A percentile compares a stretch with the other conserved stretches of the same genome.
Conservation (phyloP, 2,888 invertebrate genomes). For the Himalopsyche kuldschensis region DNA sequence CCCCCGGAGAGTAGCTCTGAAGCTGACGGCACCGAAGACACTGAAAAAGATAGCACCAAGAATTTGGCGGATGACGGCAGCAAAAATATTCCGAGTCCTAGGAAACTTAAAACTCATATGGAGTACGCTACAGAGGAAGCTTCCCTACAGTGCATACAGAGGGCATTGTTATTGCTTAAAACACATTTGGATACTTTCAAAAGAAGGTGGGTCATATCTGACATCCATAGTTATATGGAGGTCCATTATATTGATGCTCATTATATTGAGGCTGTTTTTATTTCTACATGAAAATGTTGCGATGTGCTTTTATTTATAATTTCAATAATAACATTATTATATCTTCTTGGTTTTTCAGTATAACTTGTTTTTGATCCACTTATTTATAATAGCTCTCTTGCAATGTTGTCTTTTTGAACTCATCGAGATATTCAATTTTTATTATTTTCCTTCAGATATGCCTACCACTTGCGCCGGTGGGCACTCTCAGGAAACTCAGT, state of each 20-base stretch:
- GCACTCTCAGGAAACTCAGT: slow-evolving; percentile 80
- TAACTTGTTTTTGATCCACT: too few species aligned
- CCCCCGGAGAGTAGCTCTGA: slow-evolving; percentile 42
- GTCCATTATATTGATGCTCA: too few species aligned
- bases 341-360: too few species aligned
- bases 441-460: slow-evolving; percentile 61
- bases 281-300: too few species aligned
- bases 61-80: slow-evolving; percentile 48
- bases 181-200: slow-evolving; percentile 93
- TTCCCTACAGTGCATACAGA: slow-evolving; percentile 85
- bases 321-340: too few species aligned
- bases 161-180: slow-evolving; percentile 83
- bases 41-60: slow-evolving; percentile 45
- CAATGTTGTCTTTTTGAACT: too few species aligned
- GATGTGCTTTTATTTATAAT: too few species aligned
- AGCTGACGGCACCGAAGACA: slow-evolving; percentile 43
- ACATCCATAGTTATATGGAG: too few species aligned
- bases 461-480: slow-evolving; percentile 88
- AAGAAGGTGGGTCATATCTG: slow-evolving; percentile 66
- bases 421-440: too few species aligned
- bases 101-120: slow-evolving; percentile 45
- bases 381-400: too few species aligned
- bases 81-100: slow-evolving; percentile 5
- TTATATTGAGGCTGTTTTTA: too few species aligned
- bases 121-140: slow-evolving; percentile 70